These are phyloP conservation scores for Aethina tumida DNA, from an alignment of 1,140 invertebrate species.

Conservation along the genomic window DNA sequence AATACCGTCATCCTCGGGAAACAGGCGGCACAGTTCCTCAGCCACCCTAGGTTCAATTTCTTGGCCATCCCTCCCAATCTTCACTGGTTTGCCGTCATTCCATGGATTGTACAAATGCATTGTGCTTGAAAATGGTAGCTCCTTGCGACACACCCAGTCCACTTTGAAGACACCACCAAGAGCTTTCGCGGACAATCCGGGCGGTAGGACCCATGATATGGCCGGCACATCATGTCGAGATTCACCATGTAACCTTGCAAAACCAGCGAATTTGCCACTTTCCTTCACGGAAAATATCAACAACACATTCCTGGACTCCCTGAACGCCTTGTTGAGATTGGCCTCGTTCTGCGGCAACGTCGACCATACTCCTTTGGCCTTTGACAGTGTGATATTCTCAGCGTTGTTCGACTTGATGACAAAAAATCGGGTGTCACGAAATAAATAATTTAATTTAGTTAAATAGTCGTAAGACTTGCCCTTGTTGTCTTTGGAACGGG, in stretches of 20 bases:
- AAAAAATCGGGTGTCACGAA: slow-evolving; percentile 91
- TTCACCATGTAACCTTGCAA: slow-evolving; percentile 79
- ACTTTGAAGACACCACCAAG: slow-evolving; percentile 92
- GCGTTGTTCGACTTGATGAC: slow-evolving; percentile 97
- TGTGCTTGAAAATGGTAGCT: slow-evolving; percentile 85
- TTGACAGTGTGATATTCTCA: slow-evolving; percentile 91
- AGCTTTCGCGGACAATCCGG: slow-evolving; percentile 83
- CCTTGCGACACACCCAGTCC: slow-evolving; percentile 94
- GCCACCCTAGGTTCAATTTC: slow-evolving; percentile 94
- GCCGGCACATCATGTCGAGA: slow-evolving; percentile 81
- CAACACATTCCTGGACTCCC: slow-evolving; percentile 86
- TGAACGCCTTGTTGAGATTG: slow-evolving; percentile 89
- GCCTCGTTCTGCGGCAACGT: slow-evolving; percentile 94
- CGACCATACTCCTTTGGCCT: slow-evolving; percentile 95
- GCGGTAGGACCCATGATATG: slow-evolving; percentile 92
- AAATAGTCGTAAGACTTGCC: slow-evolving; percentile 72
- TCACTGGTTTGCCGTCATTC: slow-evolving; percentile 98
- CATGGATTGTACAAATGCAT: slow-evolving; percentile 93
- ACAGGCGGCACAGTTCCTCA: slow-evolving; percentile 87
- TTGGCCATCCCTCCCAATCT: slow-evolving; percentile 97
- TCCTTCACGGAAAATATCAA: slow-evolving; percentile 96
- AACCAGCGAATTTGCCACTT: slow-evolving; percentile 88
- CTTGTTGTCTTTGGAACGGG: slow-evolving; percentile 43
- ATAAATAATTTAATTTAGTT: slow-evolving; percentile 88
- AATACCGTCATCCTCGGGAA: slow-evolving; percentile 86